Percentiles rank a stretch among this genome's conserved stretches.
Conservation (phyloP, 2,888 invertebrate genomes). For the Meiosimyza decipiens region DNA sequence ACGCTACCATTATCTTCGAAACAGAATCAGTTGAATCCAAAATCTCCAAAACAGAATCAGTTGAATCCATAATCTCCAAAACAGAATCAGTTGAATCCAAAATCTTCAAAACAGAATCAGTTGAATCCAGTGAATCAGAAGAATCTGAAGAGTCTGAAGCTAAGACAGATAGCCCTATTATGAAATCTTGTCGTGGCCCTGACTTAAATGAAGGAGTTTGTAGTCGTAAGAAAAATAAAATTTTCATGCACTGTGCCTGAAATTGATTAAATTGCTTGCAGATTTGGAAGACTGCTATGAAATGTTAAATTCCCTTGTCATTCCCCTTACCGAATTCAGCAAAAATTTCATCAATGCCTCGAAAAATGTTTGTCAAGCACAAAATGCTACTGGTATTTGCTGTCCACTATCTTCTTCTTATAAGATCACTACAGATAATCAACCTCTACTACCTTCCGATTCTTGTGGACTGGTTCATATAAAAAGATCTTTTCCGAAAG, state of each 20-base stretch:
- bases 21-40: too few relatives aligned
- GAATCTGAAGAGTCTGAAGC: not conserved
- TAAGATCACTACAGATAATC: slow-evolving; percentile 29
- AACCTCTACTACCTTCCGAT: slow-evolving; percentile 38
- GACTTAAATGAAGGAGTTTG: slow-evolving; percentile 34
- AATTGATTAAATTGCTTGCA: slow-evolving; percentile 29
- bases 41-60: too few relatives aligned
- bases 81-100: too few relatives aligned
- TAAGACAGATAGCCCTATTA: not conserved
- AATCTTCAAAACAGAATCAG: too few relatives aligned
- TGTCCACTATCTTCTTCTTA: slow-evolving; percentile 45
- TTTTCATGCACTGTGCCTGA: slow-evolving; percentile 37
- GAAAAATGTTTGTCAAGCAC: slow-evolving; percentile 46
- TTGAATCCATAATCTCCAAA: too few relatives aligned
- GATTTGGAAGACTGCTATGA: slow-evolving; percentile 49
- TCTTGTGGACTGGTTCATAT: slow-evolving; percentile 72
- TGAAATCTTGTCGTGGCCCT: slow-evolving; percentile 12
- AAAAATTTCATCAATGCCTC: slow-evolving; percentile 48
- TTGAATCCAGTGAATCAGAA: too few relatives aligned
- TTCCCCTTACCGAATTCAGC: slow-evolving; percentile 46
- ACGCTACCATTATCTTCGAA: too few relatives aligned
- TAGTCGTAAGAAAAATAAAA: slow-evolving; percentile 41
- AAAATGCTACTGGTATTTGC: slow-evolving; percentile 48
- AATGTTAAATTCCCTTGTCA: slow-evolving; percentile 40
- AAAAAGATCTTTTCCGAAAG: slow-evolving; percentile 69